Evolutionary conservation across 2,797 vertebrate genomes (phyloP), one percentile per base, ranked within the genome.

Genomic region (Poecilia velifera): DNA sequence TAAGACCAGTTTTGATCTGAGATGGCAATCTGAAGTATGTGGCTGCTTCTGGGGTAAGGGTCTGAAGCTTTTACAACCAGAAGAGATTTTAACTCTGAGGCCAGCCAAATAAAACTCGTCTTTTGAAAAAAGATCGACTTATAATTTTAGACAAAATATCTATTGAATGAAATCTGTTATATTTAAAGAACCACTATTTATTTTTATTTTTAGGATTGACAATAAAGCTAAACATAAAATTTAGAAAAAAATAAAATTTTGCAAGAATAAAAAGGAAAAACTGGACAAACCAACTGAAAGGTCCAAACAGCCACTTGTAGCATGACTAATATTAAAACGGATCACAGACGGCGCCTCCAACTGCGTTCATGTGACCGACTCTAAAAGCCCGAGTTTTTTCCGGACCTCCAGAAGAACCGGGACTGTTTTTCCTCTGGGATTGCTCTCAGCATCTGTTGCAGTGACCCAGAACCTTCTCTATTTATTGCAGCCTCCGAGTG

Each of bases 381-480:
- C 46, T n/a, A 18, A 68, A 68, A 78, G 62, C 25, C 74, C 68
- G 73, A 78, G 82, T 57, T 18, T 41, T 68, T 70, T 70, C 22
- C 39, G 0, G 41, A 45, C 68, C 86, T 76, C 84, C 78, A 74
- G 62, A 81, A 79, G 76, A 86, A 77, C 41, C 78, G 79, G 82
- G 73, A 49, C 79, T 70, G 39, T 22, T 28, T 20, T 8, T 66
- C 53, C 53, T 16, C 57, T 2, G 66, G 41, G 77, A 68, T 83
- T 72, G n/a, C 49, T 9, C 72, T 64, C 80, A 55, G 70, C 73
- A 71, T 80, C 73, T 39, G 71, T 59, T 1, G 4, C 81, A 28
- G 2, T 82, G 78, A 88, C 76, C 85, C 49, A 72, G 41, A 76
- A 53, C 77, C 77, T 13, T 28, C 31, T 43, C 64, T 66, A 39